Evolutionary conservation across 2,113 vertebrate genomes (phyloP).

Genomic region (Oryzias curvinotus): DNA sequence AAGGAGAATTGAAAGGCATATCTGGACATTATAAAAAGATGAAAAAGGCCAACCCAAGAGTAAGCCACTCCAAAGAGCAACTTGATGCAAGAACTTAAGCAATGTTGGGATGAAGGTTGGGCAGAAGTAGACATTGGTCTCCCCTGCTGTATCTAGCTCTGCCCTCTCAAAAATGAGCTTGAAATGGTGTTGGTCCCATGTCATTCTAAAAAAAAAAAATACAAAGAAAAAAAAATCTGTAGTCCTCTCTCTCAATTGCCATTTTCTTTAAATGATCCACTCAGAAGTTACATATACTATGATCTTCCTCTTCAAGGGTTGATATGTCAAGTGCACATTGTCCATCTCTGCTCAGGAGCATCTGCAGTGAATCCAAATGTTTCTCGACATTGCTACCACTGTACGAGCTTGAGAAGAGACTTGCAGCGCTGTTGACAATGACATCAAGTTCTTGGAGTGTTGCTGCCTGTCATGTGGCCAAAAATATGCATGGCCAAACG

Average conservation of each 20-base stretch:
- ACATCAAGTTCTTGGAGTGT: too few species aligned
- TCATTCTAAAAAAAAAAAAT: neutral
- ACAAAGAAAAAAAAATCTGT: neutral
- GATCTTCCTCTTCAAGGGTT: too few species aligned
- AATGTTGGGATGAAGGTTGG: neutral
- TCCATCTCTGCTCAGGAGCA: neutral
- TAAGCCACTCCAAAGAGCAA: neutral
- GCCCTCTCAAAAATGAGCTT: neutral
- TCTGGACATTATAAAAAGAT: neutral
- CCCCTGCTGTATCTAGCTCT: neutral
- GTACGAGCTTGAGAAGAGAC: neutral
- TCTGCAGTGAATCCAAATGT: neutral
- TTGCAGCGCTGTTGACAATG: too few species aligned
- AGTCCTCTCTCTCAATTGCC: neutral
- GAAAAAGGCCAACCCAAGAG: neutral
- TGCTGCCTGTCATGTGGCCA: too few species aligned
- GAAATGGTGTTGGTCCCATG: neutral
- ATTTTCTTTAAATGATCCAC: too few species aligned
- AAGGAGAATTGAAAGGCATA: too few species aligned
- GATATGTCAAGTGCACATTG: neutral
- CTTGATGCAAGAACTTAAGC: neutral
- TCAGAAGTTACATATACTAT: too few species aligned
- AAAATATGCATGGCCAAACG: neutral
- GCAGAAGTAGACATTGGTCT: neutral
- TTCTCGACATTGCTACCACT: neutral